A percentile compares a stretch with the other conserved stretches of the same genome.
phyloP scores from a whole-genome alignment of 2,888 invertebrate species.

The Tenthredo distinguenda region DNA sequence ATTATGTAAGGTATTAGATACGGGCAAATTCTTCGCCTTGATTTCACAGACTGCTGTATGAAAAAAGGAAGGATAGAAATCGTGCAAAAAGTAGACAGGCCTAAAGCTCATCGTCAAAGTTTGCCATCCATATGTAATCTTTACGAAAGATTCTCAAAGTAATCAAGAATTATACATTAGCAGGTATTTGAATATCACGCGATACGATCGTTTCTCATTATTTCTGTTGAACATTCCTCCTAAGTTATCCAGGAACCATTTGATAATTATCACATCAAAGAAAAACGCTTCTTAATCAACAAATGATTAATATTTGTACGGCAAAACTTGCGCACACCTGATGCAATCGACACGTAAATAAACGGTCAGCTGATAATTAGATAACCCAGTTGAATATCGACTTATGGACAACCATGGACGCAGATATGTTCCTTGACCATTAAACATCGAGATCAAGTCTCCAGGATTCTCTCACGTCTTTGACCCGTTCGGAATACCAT shows the following conservation, averaged over 20 bases:
- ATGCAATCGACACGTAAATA: neutral
- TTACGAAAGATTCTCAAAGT: neutral
- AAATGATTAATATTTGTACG: neutral
- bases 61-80: neutral
- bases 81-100: neutral
- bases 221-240: neutral
- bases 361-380: neutral
- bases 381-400: neutral
- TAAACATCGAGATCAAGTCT: conserved; percentile 35
- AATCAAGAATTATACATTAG: neutral
- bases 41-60: neutral
- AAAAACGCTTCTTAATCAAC: neutral
- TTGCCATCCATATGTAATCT: neutral
- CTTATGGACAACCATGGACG: neutral
- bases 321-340: neutral
- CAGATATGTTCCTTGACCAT: conserved; percentile 14
- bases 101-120: neutral
- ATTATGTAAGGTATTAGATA: neutral
- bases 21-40: neutral
- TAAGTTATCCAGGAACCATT: neutral
- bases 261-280: neutral
- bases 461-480: conserved; percentile 29
- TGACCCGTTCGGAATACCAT: neutral
- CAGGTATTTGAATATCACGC: neutral
- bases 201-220: neutral